phyloP scores from a whole-genome alignment of 1,140 invertebrate genomes.

The Camponotus floridanus region DNA sequence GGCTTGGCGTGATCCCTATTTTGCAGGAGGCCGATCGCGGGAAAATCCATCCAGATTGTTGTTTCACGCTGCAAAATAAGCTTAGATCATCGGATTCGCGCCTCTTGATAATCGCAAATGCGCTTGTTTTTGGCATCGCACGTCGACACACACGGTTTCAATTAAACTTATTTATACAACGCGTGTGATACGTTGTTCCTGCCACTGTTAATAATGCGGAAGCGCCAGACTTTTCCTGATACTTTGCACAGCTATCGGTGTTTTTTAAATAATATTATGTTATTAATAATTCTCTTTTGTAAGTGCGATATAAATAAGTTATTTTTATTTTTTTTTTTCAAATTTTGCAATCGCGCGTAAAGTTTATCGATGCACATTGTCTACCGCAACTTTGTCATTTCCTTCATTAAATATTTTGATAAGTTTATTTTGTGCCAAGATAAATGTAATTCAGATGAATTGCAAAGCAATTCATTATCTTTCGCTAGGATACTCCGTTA shows the following conservation, averaged over 20 bases:
- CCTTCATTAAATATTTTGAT: background rate
- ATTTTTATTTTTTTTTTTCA: background rate
- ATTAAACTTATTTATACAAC: background rate
- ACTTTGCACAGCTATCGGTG: background rate
- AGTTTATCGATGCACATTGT: background rate
- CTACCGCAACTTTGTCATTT: conserved; percentile 2
- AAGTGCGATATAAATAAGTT: background rate
- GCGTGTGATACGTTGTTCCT: background rate
- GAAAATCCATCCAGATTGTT: conserved; percentile 19
- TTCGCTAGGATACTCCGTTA: background rate
- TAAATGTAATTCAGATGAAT: background rate
- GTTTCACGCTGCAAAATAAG: background rate
- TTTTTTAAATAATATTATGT: background rate
- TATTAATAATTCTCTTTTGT: background rate
- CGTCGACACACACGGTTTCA: background rate
- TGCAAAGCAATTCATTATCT: conserved; percentile 9
- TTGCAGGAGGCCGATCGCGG: conserved; percentile 48
- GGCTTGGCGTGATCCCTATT: conserved; percentile 66
- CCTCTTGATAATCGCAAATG: background rate
- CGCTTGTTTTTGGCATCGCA: background rate
- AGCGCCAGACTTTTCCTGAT: background rate
- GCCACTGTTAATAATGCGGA: background rate
- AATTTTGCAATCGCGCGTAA: background rate
- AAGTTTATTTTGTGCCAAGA: background rate
- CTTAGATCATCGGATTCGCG: conserved; percentile 18